Evolutionary conservation across 2,113 vertebrate genomes (phyloP).

Genomic region (Osmerus eperlanus): DNA sequence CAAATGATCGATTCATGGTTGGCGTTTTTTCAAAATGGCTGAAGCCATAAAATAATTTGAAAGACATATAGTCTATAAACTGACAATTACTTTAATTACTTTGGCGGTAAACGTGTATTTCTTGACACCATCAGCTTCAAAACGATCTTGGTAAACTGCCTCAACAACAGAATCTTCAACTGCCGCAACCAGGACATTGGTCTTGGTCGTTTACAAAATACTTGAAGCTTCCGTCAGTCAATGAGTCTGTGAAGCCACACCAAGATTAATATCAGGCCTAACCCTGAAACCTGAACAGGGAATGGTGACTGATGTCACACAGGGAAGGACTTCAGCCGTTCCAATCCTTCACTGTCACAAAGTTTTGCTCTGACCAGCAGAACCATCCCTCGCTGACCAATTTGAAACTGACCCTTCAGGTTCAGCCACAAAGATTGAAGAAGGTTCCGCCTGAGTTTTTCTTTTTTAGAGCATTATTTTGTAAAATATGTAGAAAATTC

Average conservation of each 20-base stretch:
- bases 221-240: slow-evolving; percentile 43
- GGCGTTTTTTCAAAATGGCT: no score
- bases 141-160: slow-evolving; percentile 34
- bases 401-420: not conserved
- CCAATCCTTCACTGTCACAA: slow-evolving; percentile 63
- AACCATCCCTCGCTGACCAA: no score
- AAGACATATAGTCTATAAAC: no score
- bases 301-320: slow-evolving; percentile 68
- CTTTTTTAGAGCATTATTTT: not conserved
- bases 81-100: no score
- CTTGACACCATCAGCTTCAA: no score
- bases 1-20: no score
- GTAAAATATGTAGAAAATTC: not conserved
- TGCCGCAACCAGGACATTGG: slow-evolving; percentile 44
- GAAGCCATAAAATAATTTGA: no score
- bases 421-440: slow-evolving; percentile 4
- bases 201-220: slow-evolving; percentile 65
- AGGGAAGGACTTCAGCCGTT: slow-evolving; percentile 42
- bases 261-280: slow-evolving; percentile 64
- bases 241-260: slow-evolving; percentile 46
- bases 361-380: slow-evolving; percentile 23
- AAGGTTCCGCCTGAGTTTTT: not conserved
- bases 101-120: no score
- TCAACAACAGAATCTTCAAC: slow-evolving; percentile 12
- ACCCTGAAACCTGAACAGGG: slow-evolving; percentile 66